A percentile compares a stretch with the other conserved stretches of the same genome.
Evolutionary conservation across 2,797 vertebrate species (phyloP).

Genomic region (Phataginus tetradactyla): DNA sequence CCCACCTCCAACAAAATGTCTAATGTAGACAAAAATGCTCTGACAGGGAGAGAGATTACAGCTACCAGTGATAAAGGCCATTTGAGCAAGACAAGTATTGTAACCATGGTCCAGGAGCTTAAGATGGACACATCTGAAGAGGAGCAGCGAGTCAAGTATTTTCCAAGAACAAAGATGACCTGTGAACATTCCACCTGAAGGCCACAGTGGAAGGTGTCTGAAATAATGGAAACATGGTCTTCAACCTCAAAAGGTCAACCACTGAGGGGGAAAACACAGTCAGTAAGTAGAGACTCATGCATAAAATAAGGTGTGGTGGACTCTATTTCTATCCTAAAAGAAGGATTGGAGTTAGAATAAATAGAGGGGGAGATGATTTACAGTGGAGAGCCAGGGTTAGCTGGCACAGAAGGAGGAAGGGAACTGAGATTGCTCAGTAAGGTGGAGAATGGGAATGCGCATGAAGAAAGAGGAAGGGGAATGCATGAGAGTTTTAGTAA

Average conservation of each 20-base stretch:
- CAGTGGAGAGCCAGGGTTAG: accelerated
- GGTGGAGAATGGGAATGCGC: neutral
- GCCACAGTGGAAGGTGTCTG: neutral
- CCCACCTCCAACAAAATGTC: neutral
- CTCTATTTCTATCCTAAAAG: neutral
- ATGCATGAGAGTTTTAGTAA: neutral
- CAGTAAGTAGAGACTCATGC: neutral
- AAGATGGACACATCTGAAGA: neutral
- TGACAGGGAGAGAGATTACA: neutral
- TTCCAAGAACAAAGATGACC: neutral
- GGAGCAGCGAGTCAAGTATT: neutral
- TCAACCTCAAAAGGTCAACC: neutral
- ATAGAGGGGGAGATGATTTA: neutral
- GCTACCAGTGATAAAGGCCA: neutral
- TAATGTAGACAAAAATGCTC: neutral
- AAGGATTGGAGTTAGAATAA: neutral
- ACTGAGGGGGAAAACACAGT: neutral
- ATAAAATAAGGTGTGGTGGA: neutral
- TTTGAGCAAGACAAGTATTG: neutral
- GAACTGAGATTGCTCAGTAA: neutral
- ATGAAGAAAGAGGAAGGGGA: neutral
- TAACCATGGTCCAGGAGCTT: neutral
- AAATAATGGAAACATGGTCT: neutral
- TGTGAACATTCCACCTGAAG: neutral
- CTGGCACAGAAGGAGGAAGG: neutral